Conservation (phyloP, 2,113 vertebrate species). For the Monopterus albus region DNA sequence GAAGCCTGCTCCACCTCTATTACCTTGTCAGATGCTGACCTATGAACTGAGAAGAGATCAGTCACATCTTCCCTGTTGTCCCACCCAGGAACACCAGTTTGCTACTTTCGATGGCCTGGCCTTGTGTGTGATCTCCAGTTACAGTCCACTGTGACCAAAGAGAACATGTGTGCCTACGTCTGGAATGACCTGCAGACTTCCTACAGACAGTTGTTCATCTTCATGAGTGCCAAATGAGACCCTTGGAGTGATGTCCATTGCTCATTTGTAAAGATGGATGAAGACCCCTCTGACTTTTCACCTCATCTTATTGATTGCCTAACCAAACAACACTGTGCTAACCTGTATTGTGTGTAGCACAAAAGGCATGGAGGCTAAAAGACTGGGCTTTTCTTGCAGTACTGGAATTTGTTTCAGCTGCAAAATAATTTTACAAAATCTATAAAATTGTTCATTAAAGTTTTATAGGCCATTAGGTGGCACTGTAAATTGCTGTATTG, state of each 20-base stretch:
- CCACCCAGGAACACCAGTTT: conserved; percentile 11
- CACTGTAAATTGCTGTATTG: no score
- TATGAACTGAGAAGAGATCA: conserved; percentile 44
- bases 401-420: neutral
- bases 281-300: conserved; percentile 49
- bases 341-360: conserved; percentile 28
- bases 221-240: conserved; percentile 11
- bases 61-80: conserved; percentile 19
- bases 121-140: conserved; percentile 53
- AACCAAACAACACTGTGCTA: conserved; percentile 22
- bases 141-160: conserved; percentile 34
- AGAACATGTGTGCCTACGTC: conserved; percentile 37
- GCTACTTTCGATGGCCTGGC: conserved; percentile 46
- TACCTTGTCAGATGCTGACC: conserved; percentile 29
- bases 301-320: conserved; percentile 12
- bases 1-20: neutral
- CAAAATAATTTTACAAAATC: neutral
- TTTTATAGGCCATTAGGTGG: no score
- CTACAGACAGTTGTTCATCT: conserved; percentile 56
- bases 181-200: conserved; percentile 19
- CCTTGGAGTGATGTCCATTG: conserved; percentile 5
- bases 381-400: neutral
- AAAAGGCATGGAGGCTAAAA: neutral
- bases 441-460: neutral
- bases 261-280: conserved; percentile 34